Percentiles rank a stretch among this genome's conserved stretches.
These are phyloP conservation scores for Drosophila repletoides DNA, from an alignment of 1,140 invertebrate genomes.

Conservation along the genomic window DNA sequence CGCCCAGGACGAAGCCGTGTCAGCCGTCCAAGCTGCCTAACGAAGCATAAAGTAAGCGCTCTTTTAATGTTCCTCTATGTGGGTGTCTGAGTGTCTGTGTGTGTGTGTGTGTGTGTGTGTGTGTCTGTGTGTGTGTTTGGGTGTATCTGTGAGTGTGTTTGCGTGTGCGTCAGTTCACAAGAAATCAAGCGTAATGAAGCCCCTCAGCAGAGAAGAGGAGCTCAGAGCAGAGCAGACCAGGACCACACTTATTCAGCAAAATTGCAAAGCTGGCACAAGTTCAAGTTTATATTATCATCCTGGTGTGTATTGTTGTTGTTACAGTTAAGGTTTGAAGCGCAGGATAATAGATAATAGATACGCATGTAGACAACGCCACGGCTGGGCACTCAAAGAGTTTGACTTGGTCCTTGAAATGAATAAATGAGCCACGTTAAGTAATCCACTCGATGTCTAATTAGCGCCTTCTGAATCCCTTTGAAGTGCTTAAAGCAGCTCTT, in stretches of 20 bases:
- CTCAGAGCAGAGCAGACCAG: not conserved
- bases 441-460: slow-evolving; percentile 44
- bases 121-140: not conserved
- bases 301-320: not conserved
- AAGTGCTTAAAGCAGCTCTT: slow-evolving; percentile 6
- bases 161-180: slow-evolving; percentile 33
- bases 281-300: slow-evolving; percentile 33
- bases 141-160: no score
- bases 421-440: slow-evolving; percentile 8
- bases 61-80: slow-evolving; percentile 28
- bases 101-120: slow-evolving; percentile 17
- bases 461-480: not conserved
- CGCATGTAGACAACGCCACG: slow-evolving; percentile 29
- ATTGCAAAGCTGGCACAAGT: slow-evolving; percentile 36
- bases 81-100: not conserved
- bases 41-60: slow-evolving; percentile 63
- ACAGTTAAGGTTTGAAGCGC: slow-evolving; percentile 16
- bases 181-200: slow-evolving; percentile 79
- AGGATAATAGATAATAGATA: slow-evolving; percentile 63
- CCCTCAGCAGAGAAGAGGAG: no score
- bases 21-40: slow-evolving; percentile 32
- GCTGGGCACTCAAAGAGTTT: slow-evolving; percentile 42
- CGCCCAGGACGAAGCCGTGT: slow-evolving; percentile 44
- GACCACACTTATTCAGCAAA: slow-evolving; percentile 31
- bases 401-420: slow-evolving; percentile 24